A percentile compares a stretch with the other conserved stretches of the same genome.
phyloP scores from a whole-genome alignment of 2,888 invertebrate genomes.

The Stenotaenia linearis region DNA sequence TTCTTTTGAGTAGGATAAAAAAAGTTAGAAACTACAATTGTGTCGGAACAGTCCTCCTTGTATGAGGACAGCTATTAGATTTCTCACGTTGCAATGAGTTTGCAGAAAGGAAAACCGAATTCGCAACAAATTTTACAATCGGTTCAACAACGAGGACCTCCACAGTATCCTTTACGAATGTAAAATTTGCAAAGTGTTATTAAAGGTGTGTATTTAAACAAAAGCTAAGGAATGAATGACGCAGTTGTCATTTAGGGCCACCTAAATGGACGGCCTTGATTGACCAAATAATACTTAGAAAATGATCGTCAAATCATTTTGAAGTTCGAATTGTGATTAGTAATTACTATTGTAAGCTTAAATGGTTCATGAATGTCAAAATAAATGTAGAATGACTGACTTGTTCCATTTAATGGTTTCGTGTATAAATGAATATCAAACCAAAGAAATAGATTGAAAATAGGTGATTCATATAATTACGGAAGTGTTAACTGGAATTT shows the following conservation, averaged over 20 bases:
- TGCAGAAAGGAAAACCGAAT: conserved; percentile 35
- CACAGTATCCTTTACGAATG: neutral
- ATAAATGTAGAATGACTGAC: neutral
- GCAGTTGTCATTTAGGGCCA: conserved; percentile 9
- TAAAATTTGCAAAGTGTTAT: neutral
- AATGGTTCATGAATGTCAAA: neutral
- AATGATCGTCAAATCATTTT: neutral
- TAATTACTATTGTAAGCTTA: neutral
- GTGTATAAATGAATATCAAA: neutral
- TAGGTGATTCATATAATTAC: neutral
- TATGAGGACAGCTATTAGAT: conserved; percentile 32
- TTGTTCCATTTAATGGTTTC: neutral
- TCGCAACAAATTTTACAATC: conserved; percentile 24
- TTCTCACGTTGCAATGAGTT: conserved; percentile 36
- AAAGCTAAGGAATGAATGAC: conserved; percentile 9
- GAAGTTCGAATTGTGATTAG: neutral
- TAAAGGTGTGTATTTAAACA: neutral
- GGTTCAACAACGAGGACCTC: neutral
- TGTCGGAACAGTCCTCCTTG: conserved; percentile 17
- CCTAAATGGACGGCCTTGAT: neutral
- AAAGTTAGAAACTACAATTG: neutral
- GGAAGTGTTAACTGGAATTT: neutral
- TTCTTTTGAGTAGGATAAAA: conserved; percentile 20
- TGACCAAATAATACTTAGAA: neutral
- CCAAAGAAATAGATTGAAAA: neutral